A percentile compares a stretch with the other conserved stretches of the same genome.
Evolutionary conservation across 1,140 invertebrate genomes (phyloP).

Genomic region (Eupeodes corollae): DNA sequence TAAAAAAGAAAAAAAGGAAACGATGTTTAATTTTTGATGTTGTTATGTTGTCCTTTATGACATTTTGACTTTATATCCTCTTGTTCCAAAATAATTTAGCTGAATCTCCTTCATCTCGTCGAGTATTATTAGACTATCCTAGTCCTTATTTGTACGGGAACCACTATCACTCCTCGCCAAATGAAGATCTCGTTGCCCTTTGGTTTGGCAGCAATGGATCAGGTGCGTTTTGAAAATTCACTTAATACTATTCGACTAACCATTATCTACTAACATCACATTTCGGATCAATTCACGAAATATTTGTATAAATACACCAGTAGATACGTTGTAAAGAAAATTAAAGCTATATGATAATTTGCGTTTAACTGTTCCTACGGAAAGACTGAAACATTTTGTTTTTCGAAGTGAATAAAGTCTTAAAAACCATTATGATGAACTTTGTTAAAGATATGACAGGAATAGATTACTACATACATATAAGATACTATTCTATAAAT

Average conservation of each 20-base stretch:
- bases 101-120: conserved; percentile 29
- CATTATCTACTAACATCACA: neutral
- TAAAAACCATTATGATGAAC: too few species aligned
- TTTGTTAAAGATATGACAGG: too few species aligned
- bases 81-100: conserved; percentile 14
- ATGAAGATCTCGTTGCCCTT: conserved; percentile 42
- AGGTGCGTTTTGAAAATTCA: conserved; percentile 27
- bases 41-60: neutral
- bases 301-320: neutral
- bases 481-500: too few species aligned
- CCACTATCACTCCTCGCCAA: conserved; percentile 37
- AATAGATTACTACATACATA: too few species aligned
- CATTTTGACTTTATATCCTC: conserved; percentile 2
- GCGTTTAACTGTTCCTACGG: too few species aligned
- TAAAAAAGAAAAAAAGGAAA: neutral
- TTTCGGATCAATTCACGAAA: neutral
- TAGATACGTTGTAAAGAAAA: neutral
- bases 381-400: too few species aligned
- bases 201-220: conserved; percentile 42
- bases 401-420: too few species aligned
- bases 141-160: conserved; percentile 40
- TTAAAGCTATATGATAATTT: too few species aligned
- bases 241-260: neutral
- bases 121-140: conserved; percentile 34
- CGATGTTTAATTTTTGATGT: neutral